Evolutionary conservation across 1,140 invertebrate genomes (phyloP).

Genomic region (Drosophila jambulina): DNA sequence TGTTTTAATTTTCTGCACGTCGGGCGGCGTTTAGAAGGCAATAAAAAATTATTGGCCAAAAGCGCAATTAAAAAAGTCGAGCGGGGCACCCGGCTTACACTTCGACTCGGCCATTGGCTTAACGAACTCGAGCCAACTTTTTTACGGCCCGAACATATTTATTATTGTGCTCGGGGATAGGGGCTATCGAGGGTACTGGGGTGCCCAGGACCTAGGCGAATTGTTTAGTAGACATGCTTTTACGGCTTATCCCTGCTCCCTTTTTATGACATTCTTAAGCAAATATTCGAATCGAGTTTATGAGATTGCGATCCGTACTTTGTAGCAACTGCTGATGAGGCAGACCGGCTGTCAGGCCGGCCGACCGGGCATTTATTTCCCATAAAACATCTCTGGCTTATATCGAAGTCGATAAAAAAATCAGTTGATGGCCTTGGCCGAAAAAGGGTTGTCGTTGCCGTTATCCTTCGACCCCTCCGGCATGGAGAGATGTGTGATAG

Average conservation of each 20-base stretch:
- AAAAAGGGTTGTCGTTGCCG: constrained; percentile 19
- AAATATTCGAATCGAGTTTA: constrained; percentile 70
- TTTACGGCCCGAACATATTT: constrained; percentile 72
- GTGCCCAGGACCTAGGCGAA: constrained; percentile 2
- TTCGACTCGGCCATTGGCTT: constrained; percentile 25
- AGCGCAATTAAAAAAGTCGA: constrained; percentile 77
- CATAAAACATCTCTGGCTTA: constrained; percentile 66
- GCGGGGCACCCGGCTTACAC: constrained; percentile 45
- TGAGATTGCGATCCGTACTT: constrained; percentile 57
- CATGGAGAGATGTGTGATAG: constrained; percentile 26
- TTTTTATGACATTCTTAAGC: constrained; percentile 71
- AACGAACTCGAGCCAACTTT: constrained; percentile 57
- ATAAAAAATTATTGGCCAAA: constrained; percentile 75
- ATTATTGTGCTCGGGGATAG: constrained; percentile 40
- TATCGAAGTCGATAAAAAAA: constrained; percentile 67
- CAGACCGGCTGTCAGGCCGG: constrained; percentile 45
- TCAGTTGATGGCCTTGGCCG: constrained; percentile 45
- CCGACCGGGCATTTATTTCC: constrained; percentile 59
- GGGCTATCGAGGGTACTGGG: background rate
- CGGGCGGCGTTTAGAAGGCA: constrained; percentile 61
- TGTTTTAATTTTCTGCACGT: constrained; percentile 66
- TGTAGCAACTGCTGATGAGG: constrained; percentile 69
- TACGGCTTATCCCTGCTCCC: constrained; percentile 52
- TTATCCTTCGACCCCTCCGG: background rate
- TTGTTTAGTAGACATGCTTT: constrained; percentile 57